Percentiles rank a stretch among this genome's conserved stretches.
Evolutionary conservation across 2,888 invertebrate species (phyloP).

Genomic region (Hetaerina titia): DNA sequence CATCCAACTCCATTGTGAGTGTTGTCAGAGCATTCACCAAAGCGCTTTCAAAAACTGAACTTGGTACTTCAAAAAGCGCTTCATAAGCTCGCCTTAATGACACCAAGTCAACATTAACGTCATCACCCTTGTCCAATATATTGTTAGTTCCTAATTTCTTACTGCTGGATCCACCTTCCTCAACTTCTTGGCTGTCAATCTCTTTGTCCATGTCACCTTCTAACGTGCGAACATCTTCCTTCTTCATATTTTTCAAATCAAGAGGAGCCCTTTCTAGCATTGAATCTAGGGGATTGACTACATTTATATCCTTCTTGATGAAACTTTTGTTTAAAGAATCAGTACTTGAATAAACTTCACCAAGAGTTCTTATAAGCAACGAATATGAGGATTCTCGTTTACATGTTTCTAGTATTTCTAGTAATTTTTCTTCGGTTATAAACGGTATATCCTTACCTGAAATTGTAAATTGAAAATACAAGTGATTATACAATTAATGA

Average conservation of each 20-base stretch:
- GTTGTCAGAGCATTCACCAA: slow-evolving; percentile 87
- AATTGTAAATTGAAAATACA: slow-evolving; percentile 42
- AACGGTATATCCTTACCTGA: slow-evolving; percentile 76
- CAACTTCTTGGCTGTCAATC: slow-evolving; percentile 83
- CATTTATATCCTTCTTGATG: slow-evolving; percentile 77
- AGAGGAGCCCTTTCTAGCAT: slow-evolving; percentile 80
- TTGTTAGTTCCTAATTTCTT: slow-evolving; percentile 75
- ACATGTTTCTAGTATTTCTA: slow-evolving; percentile 87
- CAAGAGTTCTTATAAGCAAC: slow-evolving; percentile 86
- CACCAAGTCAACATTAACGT: slow-evolving; percentile 83
- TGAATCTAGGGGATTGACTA: slow-evolving; percentile 77
- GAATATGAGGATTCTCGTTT: slow-evolving; percentile 84
- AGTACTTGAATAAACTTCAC: slow-evolving; percentile 86
- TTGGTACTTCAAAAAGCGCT: slow-evolving; percentile 77
- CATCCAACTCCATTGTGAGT: slow-evolving; percentile 85
- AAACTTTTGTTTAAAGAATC: slow-evolving; percentile 88
- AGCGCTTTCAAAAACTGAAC: slow-evolving; percentile 81
- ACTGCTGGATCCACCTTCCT: slow-evolving; percentile 75
- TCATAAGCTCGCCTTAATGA: slow-evolving; percentile 86
- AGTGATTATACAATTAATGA: neutral
- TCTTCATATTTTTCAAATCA: slow-evolving; percentile 81
- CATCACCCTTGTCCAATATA: slow-evolving; percentile 74
- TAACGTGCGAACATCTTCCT: slow-evolving; percentile 85
- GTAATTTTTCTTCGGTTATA: slow-evolving; percentile 87
- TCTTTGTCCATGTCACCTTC: slow-evolving; percentile 93